A percentile compares a stretch with the other conserved stretches of the same genome.
Evolutionary conservation across 1,140 invertebrate species (phyloP).

Genomic region (Zaprionus inermis): DNA sequence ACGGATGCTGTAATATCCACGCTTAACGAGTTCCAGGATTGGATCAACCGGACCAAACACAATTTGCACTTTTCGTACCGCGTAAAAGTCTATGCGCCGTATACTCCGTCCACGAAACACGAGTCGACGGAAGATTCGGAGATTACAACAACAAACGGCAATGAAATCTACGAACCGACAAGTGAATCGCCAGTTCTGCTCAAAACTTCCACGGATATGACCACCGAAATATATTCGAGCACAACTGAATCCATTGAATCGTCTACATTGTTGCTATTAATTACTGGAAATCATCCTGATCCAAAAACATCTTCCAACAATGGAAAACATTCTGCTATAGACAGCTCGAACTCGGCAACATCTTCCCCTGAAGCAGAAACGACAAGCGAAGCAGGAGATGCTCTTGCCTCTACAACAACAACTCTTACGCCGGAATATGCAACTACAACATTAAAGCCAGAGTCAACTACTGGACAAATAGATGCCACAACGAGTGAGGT

Average conservation of each 20-base stretch:
- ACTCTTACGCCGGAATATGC: neutral
- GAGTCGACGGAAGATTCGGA: neutral
- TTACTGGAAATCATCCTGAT: constrained; percentile 49
- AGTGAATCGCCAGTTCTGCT: constrained; percentile 1
- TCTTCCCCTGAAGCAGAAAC: neutral
- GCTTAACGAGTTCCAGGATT: no score
- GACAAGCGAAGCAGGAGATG: no score
- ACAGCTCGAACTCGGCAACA: neutral
- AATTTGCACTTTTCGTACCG: constrained; percentile 46
- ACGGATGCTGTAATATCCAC: no score
- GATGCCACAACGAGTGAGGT: no score
- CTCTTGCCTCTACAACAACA: neutral
- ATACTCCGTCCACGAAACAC: neutral
- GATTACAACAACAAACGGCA: neutral
- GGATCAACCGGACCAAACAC: constrained; percentile 44
- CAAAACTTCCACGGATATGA: neutral
- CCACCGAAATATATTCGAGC: constrained; percentile 8
- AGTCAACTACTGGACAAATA: no score
- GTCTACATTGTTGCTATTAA: constrained; percentile 40
- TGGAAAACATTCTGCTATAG: neutral
- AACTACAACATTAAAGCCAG: neutral
- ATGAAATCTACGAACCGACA: neutral
- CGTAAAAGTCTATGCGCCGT: constrained; percentile 47
- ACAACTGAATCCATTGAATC: constrained; percentile 28
- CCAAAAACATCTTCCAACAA: constrained; percentile 7